Conservation (phyloP, 2,888 invertebrate genomes). For the Noctuana brunneofusca region DNA sequence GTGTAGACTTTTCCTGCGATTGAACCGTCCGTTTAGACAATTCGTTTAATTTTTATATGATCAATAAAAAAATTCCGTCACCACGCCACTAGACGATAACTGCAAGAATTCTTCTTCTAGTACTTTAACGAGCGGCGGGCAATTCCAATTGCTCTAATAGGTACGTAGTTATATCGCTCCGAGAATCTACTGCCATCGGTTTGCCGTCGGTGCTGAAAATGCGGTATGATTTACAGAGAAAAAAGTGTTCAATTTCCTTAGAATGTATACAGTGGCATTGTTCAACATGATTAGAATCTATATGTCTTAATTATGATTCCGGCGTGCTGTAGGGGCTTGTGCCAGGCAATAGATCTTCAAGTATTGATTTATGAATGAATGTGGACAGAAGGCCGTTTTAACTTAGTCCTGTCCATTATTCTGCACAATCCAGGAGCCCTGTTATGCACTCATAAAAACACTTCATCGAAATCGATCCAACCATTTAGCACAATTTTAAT, state of each 20-base stretch:
- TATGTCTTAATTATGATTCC: too few relatives aligned
- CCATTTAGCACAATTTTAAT: too few relatives aligned
- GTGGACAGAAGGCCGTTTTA: too few relatives aligned
- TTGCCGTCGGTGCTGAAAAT: slow-evolving; percentile 45
- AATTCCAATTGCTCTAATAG: slow-evolving; percentile 60
- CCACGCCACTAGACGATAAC: slow-evolving; percentile 2
- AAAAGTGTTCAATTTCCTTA: slow-evolving; percentile 1
- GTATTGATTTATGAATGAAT: too few relatives aligned
- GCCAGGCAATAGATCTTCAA: too few relatives aligned
- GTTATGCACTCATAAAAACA: too few relatives aligned
- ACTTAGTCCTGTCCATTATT: too few relatives aligned
- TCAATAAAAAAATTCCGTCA: neutral
- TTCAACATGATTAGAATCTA: neutral
- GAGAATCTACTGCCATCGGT: slow-evolving; percentile 46
- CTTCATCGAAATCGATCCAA: too few relatives aligned
- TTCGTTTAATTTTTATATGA: neutral
- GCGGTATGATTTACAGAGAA: slow-evolving; percentile 26
- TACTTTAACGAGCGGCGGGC: slow-evolving; percentile 58
- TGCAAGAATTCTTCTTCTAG: slow-evolving; percentile 41
- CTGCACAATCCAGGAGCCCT: too few relatives aligned
- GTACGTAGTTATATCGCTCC: slow-evolving; percentile 50
- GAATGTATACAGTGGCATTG: too few relatives aligned
- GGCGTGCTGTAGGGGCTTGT: too few relatives aligned
- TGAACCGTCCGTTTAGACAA: neutral
- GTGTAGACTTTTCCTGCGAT: too few relatives aligned